phyloP scores from a whole-genome alignment of 2,113 vertebrate genomes.

The Hippolais icterina region DNA sequence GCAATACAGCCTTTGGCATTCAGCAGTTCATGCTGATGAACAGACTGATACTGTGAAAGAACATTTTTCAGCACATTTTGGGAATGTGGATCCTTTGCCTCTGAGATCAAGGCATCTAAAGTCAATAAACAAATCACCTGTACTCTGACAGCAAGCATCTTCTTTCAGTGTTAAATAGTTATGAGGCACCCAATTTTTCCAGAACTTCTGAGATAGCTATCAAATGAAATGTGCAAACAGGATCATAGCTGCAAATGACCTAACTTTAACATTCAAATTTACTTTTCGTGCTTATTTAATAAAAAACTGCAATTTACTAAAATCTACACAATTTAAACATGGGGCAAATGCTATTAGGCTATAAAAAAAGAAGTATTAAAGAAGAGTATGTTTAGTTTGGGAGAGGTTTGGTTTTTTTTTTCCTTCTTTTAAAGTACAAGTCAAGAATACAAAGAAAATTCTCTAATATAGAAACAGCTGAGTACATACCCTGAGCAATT shows the following conservation, averaged over 20 bases:
- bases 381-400: neutral
- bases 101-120: neutral
- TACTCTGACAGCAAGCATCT: neutral
- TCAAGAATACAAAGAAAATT: neutral
- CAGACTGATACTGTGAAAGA: neutral
- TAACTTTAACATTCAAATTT: neutral
- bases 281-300: neutral
- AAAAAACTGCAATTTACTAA: neutral
- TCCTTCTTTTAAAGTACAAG: neutral
- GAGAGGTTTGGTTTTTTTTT: neutral
- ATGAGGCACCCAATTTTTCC: neutral
- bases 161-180: neutral
- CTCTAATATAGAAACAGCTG: neutral
- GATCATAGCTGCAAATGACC: neutral
- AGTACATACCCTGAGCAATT: constrained; percentile 86
- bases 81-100: neutral
- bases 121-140: neutral
- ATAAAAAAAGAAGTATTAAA: neutral
- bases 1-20: neutral
- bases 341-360: neutral
- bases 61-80: neutral
- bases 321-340: neutral
- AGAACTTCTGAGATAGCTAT: neutral
- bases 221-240: neutral
- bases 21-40: neutral